Base-by-base conservation (phyloP, 2,113 vertebrate genomes). In the Pimephales promelas region DNA sequence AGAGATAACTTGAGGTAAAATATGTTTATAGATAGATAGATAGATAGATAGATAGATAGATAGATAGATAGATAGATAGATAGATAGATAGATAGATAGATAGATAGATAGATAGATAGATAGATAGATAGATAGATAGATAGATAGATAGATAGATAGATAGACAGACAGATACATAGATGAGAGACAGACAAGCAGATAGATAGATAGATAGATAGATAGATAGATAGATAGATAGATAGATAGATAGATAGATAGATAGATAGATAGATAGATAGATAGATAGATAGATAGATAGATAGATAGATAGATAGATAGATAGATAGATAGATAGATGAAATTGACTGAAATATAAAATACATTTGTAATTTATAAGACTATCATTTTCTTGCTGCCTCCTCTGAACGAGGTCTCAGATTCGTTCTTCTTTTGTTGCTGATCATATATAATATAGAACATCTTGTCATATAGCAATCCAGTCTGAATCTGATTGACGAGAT, bases 401-500 rank as follows among this genome's bases (percentile, higher is more conserved):
- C 20, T 54, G 52, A 18, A 54, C 18, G 52, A 2, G 61, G 18
- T 66, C 8, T 66, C 18, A 36, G 16, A 66, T 36, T 66, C 3
- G 0, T 18, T 36, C 8, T 22, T 36, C 31, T 66, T 36, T 36
- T 26, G 3, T 18, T 74, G 43, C 24, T 28, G 45, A 16, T 8
- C 6, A 28, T 26, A 40, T 40, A 40, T 40, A 40, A 40, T 40
- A n/a, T 7, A 13, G 20, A 4, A 34, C 14, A 34, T n/a, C 47
- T 34, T 75, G 49, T 54, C 72, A 68, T 13, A 34, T 75, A 34
- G 56, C 13, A 76, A 57, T 57, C 52, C 20, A 57, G 52, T n/a
- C 40, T 64, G n/a, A 79, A n/a, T 7, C 43, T 62, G 77, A 76
- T 40, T 57, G 74, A 45, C 9, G 36, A 45, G 36, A 45, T 3